These are phyloP conservation scores for Gnathonemus echidnorhynchus DNA, from an alignment of 2,113 vertebrate genomes.

Conservation along the genomic window DNA sequence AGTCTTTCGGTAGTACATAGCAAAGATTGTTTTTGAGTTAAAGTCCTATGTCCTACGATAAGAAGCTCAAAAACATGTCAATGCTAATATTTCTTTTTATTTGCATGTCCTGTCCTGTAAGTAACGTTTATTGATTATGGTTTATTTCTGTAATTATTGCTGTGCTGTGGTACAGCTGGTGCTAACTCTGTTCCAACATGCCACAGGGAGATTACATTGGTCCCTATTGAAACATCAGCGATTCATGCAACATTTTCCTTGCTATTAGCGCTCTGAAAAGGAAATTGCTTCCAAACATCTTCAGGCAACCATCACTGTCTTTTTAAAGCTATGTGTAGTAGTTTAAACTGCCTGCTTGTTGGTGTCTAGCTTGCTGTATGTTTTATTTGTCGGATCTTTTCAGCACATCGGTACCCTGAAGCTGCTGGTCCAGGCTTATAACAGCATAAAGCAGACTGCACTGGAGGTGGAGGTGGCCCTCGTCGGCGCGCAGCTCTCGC, in stretches of 20 bases:
- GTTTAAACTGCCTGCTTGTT: neutral
- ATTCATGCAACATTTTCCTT: neutral
- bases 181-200: neutral
- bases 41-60: neutral
- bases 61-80: neutral
- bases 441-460: conserved; percentile 60
- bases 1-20: conserved; percentile 19
- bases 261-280: neutral
- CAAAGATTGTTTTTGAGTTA: neutral
- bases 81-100: neutral
- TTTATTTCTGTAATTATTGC: neutral
- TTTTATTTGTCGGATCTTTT: conserved; percentile 10
- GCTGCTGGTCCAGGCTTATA: conserved; percentile 63
- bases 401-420: conserved; percentile 65
- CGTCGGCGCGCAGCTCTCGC: conserved; percentile 52
- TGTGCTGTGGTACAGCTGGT: neutral
- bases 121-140: neutral
- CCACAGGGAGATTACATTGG: neutral
- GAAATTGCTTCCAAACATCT: neutral
- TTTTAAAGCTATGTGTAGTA: neutral
- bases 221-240: neutral
- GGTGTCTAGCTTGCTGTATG: neutral
- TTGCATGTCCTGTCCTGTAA: neutral
- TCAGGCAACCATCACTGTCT: neutral
- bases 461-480: conserved; percentile 67